Evolutionary conservation across 2,888 invertebrate species (phyloP), one percentile per base, ranked within the genome.

Genomic region (Ischnus inquisitorius): DNA sequence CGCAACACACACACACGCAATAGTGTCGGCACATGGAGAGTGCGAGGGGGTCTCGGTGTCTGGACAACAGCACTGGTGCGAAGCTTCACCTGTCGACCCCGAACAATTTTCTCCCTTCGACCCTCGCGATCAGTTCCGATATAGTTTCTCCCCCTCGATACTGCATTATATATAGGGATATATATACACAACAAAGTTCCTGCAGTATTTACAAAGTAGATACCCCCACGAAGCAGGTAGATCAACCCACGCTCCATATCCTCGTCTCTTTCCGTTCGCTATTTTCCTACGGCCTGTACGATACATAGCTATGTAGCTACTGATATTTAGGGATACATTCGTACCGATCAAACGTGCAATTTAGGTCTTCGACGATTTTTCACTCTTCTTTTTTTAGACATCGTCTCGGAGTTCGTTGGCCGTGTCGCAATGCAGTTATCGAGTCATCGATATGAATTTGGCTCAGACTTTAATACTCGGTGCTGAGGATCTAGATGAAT

Each of bases 81-180:
- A 76, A 76, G 76, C 71, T 77, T 80, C 76, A 80, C 83, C 80
- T 76, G 83, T 76, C 83, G 83, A 80, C 65, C 79, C 79, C 72
- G 62, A 46, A 79, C 77, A 71, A 79, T 75, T 82, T 83, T 60
- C 19, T 71, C 79, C 60, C 54, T 57, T 16, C 57, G 65, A 83
- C 46, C 79, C 71, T 79, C 22, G 62, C 77, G 68, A 80, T 83
- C 76, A n/a, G 60, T 67, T 76, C 64, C 67, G 46, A 76, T 79
- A 65, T 71, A 65, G 28, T 68, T 46, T 57, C 25, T 14, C 34
- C 14, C n/a, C 57, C 10, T 39, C 48, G 25, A 60, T 48, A 68
- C 34, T 34, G 34, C 41, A 34, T 6, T 10, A 16, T 54, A 28
- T 10, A 25, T 57, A 54, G 19, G 6, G 3, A 16, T 54, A 28